Base-by-base conservation (phyloP, 2,888 invertebrate genomes). In the Acanthopleura granulata region DNA sequence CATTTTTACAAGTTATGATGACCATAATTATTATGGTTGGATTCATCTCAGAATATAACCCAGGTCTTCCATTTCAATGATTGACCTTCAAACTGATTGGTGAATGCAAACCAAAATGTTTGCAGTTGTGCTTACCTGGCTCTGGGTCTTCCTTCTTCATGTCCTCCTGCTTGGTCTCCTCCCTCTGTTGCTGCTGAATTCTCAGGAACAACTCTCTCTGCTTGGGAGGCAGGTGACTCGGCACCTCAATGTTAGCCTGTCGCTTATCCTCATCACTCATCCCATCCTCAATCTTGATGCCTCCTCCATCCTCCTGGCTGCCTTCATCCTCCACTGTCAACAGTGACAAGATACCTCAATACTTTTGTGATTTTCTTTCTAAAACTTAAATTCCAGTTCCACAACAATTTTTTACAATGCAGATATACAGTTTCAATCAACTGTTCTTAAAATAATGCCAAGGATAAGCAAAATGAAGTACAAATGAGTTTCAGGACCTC, bases 141-240 rank as follows among this genome's bases (percentile, higher is more conserved):
- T 66, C 71, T 49, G 29, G 30, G 11, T 29, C 78, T 77, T 62
- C 76, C 62, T 70, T 57, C 22, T 57, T 57, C n/a, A 57, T 57
- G 6, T 79, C 73, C 71, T 80, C 75, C 75, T 91, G 90, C 73
- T 87, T 83, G 30, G 91, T 85, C 72, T 91, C 92, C 76, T 92
- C 92, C 76, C 93, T 91, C 82, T 94, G 93, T 78, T 94, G 93
- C 71, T 94, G 93, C 80, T 93, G 93, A 79, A 94, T 94, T 76
- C 94, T 90, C 88, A 93, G 89, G 82, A 93, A 94, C 51, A 94
- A 89, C 81, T 94, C 94, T 74, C 93, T 91, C 81, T 94, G 94
- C 82, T 92, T 93, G 80, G 93, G 93, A 1, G 94, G 94, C 76
- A 94, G 89, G 82, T 93, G 93, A 22, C 91, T 88, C 0, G 93